phyloP scores from a whole-genome alignment of 1,140 invertebrate genomes.

The Nymphalis io region DNA sequence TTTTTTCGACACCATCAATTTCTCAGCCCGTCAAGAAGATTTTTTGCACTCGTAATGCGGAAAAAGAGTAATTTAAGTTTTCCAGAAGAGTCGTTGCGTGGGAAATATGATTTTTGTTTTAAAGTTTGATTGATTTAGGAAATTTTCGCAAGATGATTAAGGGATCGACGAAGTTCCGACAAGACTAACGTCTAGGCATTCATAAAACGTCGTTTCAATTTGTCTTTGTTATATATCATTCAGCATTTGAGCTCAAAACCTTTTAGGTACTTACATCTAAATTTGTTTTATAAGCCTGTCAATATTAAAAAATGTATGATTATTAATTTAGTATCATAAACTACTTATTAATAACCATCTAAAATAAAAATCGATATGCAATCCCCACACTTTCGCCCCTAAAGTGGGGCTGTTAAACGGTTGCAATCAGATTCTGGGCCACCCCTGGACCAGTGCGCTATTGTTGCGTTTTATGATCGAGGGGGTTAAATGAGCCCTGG shows the following conservation, averaged over 20 bases:
- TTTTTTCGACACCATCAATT: slow-evolving; percentile 78
- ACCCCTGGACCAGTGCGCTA: slow-evolving; percentile 51
- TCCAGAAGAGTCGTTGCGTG: slow-evolving; percentile 67
- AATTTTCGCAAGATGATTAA: slow-evolving; percentile 49
- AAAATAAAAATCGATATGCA: slow-evolving; percentile 37
- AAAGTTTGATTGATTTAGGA: slow-evolving; percentile 78
- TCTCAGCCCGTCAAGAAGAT: slow-evolving; percentile 78
- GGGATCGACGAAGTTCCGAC: slow-evolving; percentile 36
- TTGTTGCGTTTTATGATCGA: slow-evolving; percentile 57
- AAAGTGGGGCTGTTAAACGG: slow-evolving; percentile 52
- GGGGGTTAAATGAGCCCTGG: slow-evolving; percentile 61
- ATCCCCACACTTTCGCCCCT: slow-evolving; percentile 41
- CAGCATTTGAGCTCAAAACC: no score
- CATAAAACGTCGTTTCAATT: slow-evolving; percentile 22
- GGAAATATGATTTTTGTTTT: slow-evolving; percentile 76
- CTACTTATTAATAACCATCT: slow-evolving; percentile 23
- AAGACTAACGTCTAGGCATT: slow-evolving; percentile 26
- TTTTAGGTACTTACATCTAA: not conserved
- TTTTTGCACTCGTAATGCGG: slow-evolving; percentile 77
- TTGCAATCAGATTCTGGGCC: slow-evolving; percentile 54
- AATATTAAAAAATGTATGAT: not conserved
- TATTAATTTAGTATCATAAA: not conserved
- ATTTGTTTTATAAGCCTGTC: no score
- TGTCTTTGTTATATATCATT: slow-evolving; percentile 4
- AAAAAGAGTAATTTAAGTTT: slow-evolving; percentile 80